phyloP scores from a whole-genome alignment of 2,797 vertebrate genomes.

The Onychomys torridus region DNA sequence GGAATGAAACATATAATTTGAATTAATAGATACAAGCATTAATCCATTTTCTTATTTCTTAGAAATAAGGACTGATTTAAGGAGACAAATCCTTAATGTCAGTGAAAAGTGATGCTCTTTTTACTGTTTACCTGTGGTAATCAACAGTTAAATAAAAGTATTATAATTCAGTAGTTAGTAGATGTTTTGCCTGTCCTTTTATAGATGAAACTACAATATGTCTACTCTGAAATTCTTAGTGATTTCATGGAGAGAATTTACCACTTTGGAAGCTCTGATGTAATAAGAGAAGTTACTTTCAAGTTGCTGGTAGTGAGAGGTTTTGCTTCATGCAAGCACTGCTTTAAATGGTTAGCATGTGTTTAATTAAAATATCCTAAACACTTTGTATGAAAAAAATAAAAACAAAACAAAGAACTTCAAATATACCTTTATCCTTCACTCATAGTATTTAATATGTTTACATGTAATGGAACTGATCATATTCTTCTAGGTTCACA shows the following conservation, averaged over 20 bases:
- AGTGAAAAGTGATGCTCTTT: not conserved
- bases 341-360: not conserved
- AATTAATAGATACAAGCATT: not conserved
- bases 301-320: not conserved
- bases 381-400: not conserved
- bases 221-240: not conserved
- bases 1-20: not conserved
- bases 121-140: not conserved
- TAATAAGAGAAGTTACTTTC: conserved; percentile 10
- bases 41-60: not conserved
- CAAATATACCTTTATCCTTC: not conserved
- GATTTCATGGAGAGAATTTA: not conserved
- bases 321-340: not conserved
- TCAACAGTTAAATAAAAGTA: not conserved
- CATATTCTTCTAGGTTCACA: not conserved
- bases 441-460: not conserved
- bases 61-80: not conserved
- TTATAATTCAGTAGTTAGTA: not conserved
- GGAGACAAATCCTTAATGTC: not conserved
- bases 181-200: not conserved
- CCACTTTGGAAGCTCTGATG: not conserved
- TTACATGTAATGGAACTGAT: not conserved
- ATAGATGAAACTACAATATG: not conserved
- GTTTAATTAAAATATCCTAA: not conserved
- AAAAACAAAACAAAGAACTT: not conserved